These are phyloP conservation scores for Atta texana DNA, from an alignment of 1,140 invertebrate species.

Conservation along the genomic window DNA sequence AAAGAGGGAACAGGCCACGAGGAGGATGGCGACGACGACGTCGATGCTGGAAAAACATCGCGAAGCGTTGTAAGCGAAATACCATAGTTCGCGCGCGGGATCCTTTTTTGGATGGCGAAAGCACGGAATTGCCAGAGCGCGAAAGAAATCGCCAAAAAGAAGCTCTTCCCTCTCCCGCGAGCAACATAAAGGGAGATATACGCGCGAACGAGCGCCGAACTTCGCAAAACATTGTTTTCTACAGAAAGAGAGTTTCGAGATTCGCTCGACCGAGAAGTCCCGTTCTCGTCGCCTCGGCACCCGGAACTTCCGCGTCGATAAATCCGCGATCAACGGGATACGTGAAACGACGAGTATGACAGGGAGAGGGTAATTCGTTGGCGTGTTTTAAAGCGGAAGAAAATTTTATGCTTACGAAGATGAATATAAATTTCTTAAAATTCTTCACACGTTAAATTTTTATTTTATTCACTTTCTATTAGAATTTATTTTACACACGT, in stretches of 20 bases:
- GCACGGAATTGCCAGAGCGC: slow-evolving; percentile 67
- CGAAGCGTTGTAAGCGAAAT: slow-evolving; percentile 62
- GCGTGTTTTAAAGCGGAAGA: neutral
- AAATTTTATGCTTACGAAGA: neutral
- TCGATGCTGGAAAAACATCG: slow-evolving; percentile 71
- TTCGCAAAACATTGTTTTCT: slow-evolving; percentile 62
- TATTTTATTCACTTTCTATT: neutral
- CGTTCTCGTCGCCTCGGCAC: slow-evolving; percentile 37
- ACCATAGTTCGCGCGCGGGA: slow-evolving; percentile 53
- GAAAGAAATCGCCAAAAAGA: slow-evolving; percentile 70
- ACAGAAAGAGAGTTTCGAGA: slow-evolving; percentile 46
- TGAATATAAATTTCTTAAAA: neutral
- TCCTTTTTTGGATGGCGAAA: slow-evolving; percentile 68
- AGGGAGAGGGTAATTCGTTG: slow-evolving; percentile 29
- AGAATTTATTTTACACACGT: neutral
- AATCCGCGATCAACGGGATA: slow-evolving; percentile 65
- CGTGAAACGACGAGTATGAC: slow-evolving; percentile 48
- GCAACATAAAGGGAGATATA: slow-evolving; percentile 59
- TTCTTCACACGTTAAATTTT: neutral
- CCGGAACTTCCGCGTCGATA: slow-evolving; percentile 69
- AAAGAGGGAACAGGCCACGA: neutral
- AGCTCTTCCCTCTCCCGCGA: slow-evolving; percentile 50
- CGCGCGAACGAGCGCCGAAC: slow-evolving; percentile 38
- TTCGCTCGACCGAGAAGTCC: slow-evolving; percentile 54
- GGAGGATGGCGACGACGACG: slow-evolving; percentile 14